Conservation (phyloP, 1,140 invertebrate species). For the Sycophaga agraensis region DNA sequence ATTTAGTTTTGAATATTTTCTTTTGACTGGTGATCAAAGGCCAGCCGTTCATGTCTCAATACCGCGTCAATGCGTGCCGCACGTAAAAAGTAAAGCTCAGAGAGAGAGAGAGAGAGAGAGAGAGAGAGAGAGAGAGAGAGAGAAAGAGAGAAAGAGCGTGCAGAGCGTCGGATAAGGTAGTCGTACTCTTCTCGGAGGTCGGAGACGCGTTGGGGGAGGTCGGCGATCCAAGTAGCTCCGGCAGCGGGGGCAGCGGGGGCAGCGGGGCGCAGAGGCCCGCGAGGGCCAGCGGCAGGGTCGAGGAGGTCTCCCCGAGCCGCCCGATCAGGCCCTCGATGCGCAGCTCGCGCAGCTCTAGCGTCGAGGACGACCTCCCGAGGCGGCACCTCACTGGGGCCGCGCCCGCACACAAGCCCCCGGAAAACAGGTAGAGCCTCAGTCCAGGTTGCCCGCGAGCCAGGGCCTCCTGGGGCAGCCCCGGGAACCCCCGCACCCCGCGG, state of each 20-base stretch:
- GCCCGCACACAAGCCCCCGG: too few relatives aligned
- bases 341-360: conserved; percentile 42
- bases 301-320: conserved; percentile 42
- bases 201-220: conserved; percentile 47
- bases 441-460: too few relatives aligned
- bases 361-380: conserved; percentile 42
- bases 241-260: conserved; percentile 42
- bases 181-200: conserved; percentile 51
- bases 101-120: background rate
- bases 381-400: too few relatives aligned
- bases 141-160: conserved; percentile 21
- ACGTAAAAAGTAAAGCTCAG: background rate
- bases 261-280: conserved; percentile 48
- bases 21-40: too few relatives aligned
- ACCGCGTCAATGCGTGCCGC: too few relatives aligned
- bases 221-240: conserved; percentile 42
- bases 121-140: background rate
- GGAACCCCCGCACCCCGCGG: too few relatives aligned
- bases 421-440: too few relatives aligned
- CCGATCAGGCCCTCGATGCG: conserved; percentile 41
- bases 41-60: too few relatives aligned
- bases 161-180: conserved; percentile 30
- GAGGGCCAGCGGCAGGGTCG: conserved; percentile 50
- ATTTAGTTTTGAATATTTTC: too few relatives aligned
- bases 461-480: too few relatives aligned